Percentiles rank a stretch among this genome's conserved stretches.
phyloP scores from a whole-genome alignment of 2,888 invertebrate species.

The Meiosimyza platycephala region DNA sequence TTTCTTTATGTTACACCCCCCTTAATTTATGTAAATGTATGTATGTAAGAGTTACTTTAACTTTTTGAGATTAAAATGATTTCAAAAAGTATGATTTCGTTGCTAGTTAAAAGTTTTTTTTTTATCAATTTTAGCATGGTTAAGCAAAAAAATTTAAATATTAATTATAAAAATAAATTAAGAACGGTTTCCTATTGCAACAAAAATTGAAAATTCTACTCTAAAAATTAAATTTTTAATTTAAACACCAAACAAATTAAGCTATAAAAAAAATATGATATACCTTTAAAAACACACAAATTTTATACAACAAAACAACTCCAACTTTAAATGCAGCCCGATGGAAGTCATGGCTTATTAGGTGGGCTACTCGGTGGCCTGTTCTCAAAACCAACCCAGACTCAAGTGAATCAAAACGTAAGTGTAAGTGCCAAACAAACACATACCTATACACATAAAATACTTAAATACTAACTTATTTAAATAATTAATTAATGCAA shows the following conservation, averaged over 20 bases:
- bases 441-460: constrained; percentile 43
- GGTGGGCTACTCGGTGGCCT: constrained; percentile 66
- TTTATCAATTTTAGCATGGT: constrained; percentile 17
- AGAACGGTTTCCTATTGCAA: constrained; percentile 10
- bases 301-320: constrained; percentile 42
- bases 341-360: constrained; percentile 65
- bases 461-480: constrained; percentile 28
- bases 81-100: constrained; percentile 3
- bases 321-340: constrained; percentile 61
- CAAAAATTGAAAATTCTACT: not conserved
- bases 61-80: not conserved
- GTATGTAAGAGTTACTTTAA: constrained; percentile 6
- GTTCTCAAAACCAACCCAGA: constrained; percentile 62
- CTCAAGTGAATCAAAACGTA: constrained; percentile 58
- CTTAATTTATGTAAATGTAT: constrained; percentile 1
- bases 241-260: constrained; percentile 23
- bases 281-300: constrained; percentile 36
- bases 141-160: not conserved
- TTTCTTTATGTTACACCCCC: not conserved
- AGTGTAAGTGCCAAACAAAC: constrained; percentile 61
- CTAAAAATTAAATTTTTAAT: not conserved
- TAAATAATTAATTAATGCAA: constrained; percentile 23
- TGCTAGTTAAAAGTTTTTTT: constrained; percentile 22
- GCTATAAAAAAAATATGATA: constrained; percentile 34
- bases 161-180: not conserved